Base-by-base conservation (phyloP, 2,113 vertebrate species). In the Pygoscelis antarcticus region DNA sequence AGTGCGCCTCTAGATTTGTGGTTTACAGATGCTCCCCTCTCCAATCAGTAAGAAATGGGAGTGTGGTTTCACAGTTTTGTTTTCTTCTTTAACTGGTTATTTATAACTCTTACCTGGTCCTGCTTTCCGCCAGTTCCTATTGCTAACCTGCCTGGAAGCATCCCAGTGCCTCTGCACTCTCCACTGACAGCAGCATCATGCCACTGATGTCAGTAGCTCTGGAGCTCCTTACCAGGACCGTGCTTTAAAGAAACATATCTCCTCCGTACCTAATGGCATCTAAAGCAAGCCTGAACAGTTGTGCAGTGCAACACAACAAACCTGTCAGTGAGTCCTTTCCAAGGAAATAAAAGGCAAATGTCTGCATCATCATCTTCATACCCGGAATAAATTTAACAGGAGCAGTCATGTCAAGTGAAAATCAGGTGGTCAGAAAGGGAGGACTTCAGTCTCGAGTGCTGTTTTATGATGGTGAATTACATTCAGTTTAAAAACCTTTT, bases 151-250 rank as follows among this genome's bases (percentile, higher is more conserved):
- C 26, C n/a, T 7, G 26, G 5, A 0, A 57, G 14, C 54, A 52
- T 9, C 34, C 76, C 72, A 30, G 25, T 7, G 1, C 42, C 54
- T 27, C 49, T 22, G 2, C 2, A 46, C 44, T n/a, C 75, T 16
- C 20, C 1, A 2, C 19, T 4, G 19, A 20, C 0, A 1, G 15
- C 46, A 65, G 44, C 13, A 58, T 40, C 9, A 1, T 18, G 20
- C 27, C 65, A 23, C 47, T 2, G 0, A 32, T 1, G 1, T 5
- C 3, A 1, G 42, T 4, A 30, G n/a, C 40, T 32, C 83, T 38
- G 40, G 25, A 51, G 55, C 66, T 72, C 14, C 25, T 49, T 14
- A 14, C 30, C 3, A 2, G 32, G 16, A 23, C 15, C 5, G 1
- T 9, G 23, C 34, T 51, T 32, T 29, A 11, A 14, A 40, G 47